Percentiles rank a stretch among this genome's conserved stretches.
Conservation (phyloP, 2,113 vertebrate species). For the Scytalopus superciliaris region DNA sequence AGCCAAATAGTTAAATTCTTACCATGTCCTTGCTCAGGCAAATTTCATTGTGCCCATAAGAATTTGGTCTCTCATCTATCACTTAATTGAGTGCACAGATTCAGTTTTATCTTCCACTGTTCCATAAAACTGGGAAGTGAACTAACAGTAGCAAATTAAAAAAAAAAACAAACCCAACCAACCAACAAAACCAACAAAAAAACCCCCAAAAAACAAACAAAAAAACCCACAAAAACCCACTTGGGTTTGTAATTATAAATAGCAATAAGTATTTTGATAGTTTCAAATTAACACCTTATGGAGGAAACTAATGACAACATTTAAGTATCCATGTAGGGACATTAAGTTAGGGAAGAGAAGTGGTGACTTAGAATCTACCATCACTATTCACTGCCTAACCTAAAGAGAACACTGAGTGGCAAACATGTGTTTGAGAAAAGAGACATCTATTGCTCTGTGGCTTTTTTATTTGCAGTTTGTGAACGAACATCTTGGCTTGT, state of each 20-base stretch:
- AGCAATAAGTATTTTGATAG: neutral
- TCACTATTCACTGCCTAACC: neutral
- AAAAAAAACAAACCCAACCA: no score
- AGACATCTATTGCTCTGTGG: neutral
- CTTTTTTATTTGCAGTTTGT: neutral
- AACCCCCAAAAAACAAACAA: no score
- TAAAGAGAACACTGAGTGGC: neutral
- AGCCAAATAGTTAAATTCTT: neutral
- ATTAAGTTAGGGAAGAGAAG: neutral
- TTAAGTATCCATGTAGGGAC: neutral
- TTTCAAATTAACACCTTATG: neutral
- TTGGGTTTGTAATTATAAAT: neutral
- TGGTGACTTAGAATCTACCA: neutral
- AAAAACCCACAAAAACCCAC: no score
- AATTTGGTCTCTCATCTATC: neutral
- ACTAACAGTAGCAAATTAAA: neutral
- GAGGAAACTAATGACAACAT: neutral
- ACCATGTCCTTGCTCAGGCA: neutral
- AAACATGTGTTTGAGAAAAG: neutral
- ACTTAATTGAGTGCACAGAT: neutral
- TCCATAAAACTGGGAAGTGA: neutral
- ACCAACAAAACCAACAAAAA: no score
- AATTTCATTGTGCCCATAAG: neutral
- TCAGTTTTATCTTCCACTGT: neutral
- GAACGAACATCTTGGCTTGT: neutral